These are phyloP conservation scores for Sarcoramphus papa DNA, from an alignment of 2,797 vertebrate species.

Conservation along the genomic window DNA sequence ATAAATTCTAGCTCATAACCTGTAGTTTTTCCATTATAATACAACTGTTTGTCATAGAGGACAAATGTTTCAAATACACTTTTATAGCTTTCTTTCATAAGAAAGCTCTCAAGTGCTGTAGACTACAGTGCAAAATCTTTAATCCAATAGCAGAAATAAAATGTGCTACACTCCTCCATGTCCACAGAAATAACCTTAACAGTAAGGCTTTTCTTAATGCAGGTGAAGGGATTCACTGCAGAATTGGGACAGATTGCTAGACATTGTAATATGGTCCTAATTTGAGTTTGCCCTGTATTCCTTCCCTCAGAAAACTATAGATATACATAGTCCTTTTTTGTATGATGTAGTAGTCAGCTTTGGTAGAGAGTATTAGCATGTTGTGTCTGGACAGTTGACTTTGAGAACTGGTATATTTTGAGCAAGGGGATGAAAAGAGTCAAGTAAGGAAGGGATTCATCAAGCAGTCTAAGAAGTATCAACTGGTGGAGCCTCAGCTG, in stretches of 20 bases:
- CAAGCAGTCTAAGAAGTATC: not conserved
- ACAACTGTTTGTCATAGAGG: not conserved
- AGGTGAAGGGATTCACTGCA: not conserved
- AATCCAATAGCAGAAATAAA: slow-evolving; percentile 14
- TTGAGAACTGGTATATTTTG: not conserved
- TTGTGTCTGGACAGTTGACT: not conserved
- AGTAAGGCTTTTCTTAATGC: not conserved
- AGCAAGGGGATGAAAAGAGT: not conserved
- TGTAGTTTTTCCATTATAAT: not conserved
- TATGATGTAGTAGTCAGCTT: not conserved
- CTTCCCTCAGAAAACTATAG: not conserved
- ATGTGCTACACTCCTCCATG: not conserved
- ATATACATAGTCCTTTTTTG: not conserved
- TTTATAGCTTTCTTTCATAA: slow-evolving; percentile 4
- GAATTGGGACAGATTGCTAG: not conserved
- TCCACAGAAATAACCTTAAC: not conserved
- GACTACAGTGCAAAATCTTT: slow-evolving; percentile 24
- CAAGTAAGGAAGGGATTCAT: not conserved
- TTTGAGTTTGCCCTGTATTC: not conserved
- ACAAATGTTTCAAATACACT: not conserved
- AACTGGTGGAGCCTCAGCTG: not conserved
- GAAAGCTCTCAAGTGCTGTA: slow-evolving; percentile 20
- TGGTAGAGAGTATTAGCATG: not conserved
- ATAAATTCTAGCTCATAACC: slow-evolving; percentile 9
- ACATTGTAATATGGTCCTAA: not conserved